Conservation (phyloP, 2,797 vertebrate species). For the Jordanella pulchra region DNA sequence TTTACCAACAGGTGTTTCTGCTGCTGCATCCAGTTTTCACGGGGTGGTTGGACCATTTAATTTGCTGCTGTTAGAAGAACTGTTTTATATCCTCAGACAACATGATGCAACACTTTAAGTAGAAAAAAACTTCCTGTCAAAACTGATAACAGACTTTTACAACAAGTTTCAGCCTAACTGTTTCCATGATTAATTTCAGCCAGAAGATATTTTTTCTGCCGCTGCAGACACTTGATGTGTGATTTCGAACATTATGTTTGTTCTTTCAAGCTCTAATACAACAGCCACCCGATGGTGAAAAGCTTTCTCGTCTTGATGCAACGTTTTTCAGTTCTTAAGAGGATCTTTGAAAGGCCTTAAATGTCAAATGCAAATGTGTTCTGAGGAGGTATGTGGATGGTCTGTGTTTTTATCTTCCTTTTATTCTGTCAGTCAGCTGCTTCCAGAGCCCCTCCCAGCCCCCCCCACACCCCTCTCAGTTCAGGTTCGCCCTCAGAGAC, state of each 20-base stretch:
- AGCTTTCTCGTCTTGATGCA: conserved; percentile 3
- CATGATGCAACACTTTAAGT: conserved; percentile 22
- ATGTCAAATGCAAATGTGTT: conserved; percentile 65
- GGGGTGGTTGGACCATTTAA: conserved; percentile 15
- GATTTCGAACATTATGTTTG: neutral
- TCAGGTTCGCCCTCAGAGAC: conserved; percentile 47
- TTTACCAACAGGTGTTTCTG: conserved; percentile 43
- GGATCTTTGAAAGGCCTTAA: conserved; percentile 39
- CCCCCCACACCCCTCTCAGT: conserved; percentile 14
- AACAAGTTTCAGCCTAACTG: conserved; percentile 45
- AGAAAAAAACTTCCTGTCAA: conserved; percentile 15
- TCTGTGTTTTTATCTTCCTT: conserved; percentile 36
- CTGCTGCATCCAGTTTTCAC: conserved; percentile 38
- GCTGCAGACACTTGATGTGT: neutral
- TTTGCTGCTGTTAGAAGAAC: conserved; percentile 19
- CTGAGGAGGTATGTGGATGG: conserved; percentile 33
- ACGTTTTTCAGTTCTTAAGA: conserved; percentile 29
- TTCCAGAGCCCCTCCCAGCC: conserved; percentile 9
- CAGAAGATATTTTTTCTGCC: neutral
- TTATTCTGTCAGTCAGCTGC: conserved; percentile 43
- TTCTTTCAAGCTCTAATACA: neutral
- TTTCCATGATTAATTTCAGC: conserved; percentile 44
- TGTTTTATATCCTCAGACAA: conserved; percentile 20
- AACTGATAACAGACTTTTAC: conserved; percentile 38
- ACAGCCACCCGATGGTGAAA: neutral